These are phyloP conservation scores for Periophthalmus magnuspinnatus DNA, from an alignment of 2,797 vertebrate genomes.

Conservation along the genomic window DNA sequence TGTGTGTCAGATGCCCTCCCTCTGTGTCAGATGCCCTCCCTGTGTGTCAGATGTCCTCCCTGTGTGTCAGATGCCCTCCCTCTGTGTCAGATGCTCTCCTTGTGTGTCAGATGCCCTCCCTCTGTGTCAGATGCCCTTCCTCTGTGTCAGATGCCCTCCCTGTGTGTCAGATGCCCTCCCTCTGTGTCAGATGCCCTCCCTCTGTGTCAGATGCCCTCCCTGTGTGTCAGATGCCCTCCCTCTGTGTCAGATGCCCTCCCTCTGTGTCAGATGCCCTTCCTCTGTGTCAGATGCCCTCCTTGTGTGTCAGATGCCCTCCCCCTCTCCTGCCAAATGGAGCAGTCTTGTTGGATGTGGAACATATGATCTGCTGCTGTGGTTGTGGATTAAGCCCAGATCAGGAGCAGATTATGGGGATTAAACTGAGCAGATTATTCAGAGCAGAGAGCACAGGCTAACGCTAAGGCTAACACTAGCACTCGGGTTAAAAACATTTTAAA, in stretches of 20 bases:
- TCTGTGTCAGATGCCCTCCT: too few relatives aligned
- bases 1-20: not conserved
- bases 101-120: not conserved
- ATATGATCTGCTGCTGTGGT: not conserved
- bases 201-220: too few relatives aligned
- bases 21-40: too few relatives aligned
- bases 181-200: too few relatives aligned
- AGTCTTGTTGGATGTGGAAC: not conserved
- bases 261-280: too few relatives aligned
- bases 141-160: too few relatives aligned
- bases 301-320: not conserved
- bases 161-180: not conserved
- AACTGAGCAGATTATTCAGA: slow-evolving; percentile 3
- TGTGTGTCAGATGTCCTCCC: too few relatives aligned
- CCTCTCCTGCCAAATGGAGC: not conserved
- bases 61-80: too few relatives aligned
- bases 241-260: too few relatives aligned
- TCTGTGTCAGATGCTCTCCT: too few relatives aligned
- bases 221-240: too few relatives aligned
- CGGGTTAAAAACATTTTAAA: not conserved
- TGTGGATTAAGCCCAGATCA: not conserved
- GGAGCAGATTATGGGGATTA: slow-evolving; percentile 3
- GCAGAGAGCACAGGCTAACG: slow-evolving; percentile 2
- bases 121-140: too few relatives aligned
- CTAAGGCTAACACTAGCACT: not conserved